These are phyloP conservation scores for Variabilichromis moorii DNA, from an alignment of 2,113 vertebrate genomes.

Conservation along the genomic window DNA sequence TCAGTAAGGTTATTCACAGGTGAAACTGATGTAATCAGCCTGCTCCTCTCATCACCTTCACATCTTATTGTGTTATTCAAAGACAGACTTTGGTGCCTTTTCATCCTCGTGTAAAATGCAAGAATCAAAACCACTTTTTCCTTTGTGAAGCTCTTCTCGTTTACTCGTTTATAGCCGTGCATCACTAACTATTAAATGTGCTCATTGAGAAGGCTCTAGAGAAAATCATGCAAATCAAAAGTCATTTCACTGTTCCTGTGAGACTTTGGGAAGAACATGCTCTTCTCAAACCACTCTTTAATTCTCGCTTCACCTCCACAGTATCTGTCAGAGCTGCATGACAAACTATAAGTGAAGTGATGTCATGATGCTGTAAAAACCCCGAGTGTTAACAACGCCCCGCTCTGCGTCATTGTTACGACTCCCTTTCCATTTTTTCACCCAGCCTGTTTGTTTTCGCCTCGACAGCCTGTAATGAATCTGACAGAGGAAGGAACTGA, in stretches of 20 bases:
- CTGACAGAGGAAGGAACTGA: background rate
- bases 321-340: background rate
- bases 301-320: background rate
- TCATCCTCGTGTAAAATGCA: background rate
- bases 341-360: background rate
- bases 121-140: background rate
- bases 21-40: background rate
- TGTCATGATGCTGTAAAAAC: background rate
- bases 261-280: background rate
- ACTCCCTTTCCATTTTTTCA: background rate
- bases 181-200: too few species aligned
- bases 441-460: background rate
- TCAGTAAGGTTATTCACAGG: background rate
- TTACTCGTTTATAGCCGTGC: rapidly evolving
- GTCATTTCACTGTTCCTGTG: background rate
- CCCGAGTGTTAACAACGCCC: background rate
- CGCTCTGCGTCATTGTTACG: background rate
- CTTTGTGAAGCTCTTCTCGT: background rate
- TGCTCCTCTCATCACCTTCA: background rate
- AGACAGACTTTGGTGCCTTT: background rate
- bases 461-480: background rate
- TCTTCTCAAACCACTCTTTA: background rate
- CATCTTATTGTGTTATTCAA: rapidly evolving
- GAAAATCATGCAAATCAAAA: background rate
- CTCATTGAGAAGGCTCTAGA: background rate